Evolutionary conservation across 2,797 vertebrate genomes (phyloP).

Genomic region (Buceros bicornis): DNA sequence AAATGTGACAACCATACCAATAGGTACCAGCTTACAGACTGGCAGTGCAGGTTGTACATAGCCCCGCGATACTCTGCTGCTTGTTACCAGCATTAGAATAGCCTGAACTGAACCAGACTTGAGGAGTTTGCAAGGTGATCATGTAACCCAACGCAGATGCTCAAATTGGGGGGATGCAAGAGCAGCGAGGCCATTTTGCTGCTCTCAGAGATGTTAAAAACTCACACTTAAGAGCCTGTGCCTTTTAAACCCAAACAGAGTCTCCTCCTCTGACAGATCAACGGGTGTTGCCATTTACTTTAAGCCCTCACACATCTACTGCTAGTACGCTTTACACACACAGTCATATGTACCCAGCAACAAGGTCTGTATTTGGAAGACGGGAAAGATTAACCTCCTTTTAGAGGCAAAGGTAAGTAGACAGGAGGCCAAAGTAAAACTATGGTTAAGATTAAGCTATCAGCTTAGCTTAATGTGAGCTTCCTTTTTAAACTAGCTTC

Average conservation of each 20-base stretch:
- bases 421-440: background rate
- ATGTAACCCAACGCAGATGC: background rate
- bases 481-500: background rate
- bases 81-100: background rate
- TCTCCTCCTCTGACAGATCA: background rate
- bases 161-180: background rate
- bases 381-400: background rate
- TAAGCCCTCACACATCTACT: fast-evolving
- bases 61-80: background rate
- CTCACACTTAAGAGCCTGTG: fast-evolving
- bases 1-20: background rate
- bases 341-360: fast-evolving
- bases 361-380: background rate
- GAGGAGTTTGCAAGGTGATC: background rate
- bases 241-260: background rate
- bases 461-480: fast-evolving
- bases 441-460: background rate
- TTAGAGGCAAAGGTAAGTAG: background rate
- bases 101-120: background rate
- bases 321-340: background rate
- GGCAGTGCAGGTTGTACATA: background rate
- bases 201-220: background rate
- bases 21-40: background rate
- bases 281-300: background rate
- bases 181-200: background rate